These are phyloP conservation scores for Prenolepis imparis DNA, from an alignment of 2,888 invertebrate genomes.

Conservation along the genomic window DNA sequence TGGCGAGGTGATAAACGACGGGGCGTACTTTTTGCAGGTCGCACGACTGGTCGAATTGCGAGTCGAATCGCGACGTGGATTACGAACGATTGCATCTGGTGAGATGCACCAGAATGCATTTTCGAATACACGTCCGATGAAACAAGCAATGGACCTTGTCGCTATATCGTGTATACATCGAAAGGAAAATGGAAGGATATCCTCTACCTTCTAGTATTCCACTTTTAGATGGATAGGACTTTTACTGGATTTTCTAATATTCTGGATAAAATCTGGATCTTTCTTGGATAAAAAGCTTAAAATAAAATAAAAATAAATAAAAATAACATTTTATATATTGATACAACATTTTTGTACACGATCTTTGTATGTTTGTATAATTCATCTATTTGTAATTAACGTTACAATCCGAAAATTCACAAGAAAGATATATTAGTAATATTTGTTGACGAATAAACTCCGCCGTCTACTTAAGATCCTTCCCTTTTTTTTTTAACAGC, in stretches of 20 bases:
- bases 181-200: not conserved
- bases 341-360: not conserved
- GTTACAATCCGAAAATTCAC: constrained; percentile 27
- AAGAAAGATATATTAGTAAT: constrained; percentile 29
- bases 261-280: too few species aligned
- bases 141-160: constrained; percentile 7
- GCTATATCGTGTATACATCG: constrained; percentile 49
- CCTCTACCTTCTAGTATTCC: not conserved
- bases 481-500: not conserved
- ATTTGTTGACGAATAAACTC: not conserved
- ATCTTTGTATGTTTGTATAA: constrained; percentile 12
- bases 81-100: constrained; percentile 55
- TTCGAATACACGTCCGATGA: constrained; percentile 26
- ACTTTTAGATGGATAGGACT: not conserved
- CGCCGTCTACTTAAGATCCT: not conserved
- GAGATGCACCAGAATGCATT: constrained; percentile 51
- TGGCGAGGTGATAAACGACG: constrained; percentile 31
- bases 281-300: not conserved
- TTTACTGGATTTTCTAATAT: not conserved
- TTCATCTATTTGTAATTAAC: constrained; percentile 32
- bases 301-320: constrained; percentile 17
- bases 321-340: not conserved
- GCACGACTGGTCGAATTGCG: constrained; percentile 61
- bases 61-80: constrained; percentile 58
- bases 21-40: constrained; percentile 49